Conservation (phyloP, 1,140 invertebrate genomes). For the Parasteatoda tepidariorum region DNA sequence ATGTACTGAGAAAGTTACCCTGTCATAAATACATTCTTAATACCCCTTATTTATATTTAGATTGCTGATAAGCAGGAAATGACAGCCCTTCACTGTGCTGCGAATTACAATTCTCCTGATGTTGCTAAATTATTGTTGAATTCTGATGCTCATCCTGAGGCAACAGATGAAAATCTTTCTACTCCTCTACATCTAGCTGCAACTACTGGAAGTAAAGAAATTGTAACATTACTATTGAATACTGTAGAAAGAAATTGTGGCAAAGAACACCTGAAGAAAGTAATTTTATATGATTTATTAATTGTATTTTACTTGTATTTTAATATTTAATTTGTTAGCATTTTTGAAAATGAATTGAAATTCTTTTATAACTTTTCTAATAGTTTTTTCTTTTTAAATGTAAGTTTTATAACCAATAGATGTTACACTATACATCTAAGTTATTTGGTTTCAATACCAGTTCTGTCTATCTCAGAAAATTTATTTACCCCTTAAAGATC, state of each 20-base stretch:
- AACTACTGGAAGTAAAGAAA: slow-evolving; percentile 67
- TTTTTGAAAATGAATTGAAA: neutral
- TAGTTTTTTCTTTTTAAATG: neutral
- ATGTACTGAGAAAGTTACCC: too few species aligned
- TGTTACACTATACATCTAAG: too few species aligned
- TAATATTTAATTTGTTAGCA: neutral
- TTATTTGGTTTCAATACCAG: too few species aligned
- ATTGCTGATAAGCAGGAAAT: slow-evolving; percentile 71
- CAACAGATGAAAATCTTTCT: slow-evolving; percentile 68
- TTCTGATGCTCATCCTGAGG: slow-evolving; percentile 75
- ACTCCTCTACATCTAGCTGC: slow-evolving; percentile 70
- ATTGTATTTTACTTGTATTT: neutral
- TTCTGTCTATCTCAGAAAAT: too few species aligned
- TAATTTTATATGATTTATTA: neutral
- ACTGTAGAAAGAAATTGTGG: slow-evolving; percentile 65
- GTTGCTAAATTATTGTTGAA: slow-evolving; percentile 79
- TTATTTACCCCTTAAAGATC: too few species aligned
- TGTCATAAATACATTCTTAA: neutral
- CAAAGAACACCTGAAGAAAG: slow-evolving; percentile 66
- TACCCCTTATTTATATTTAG: slow-evolving; percentile 63
- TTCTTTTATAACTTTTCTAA: neutral
- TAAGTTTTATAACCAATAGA: too few species aligned
- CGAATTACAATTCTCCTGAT: slow-evolving; percentile 80
- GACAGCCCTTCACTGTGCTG: slow-evolving; percentile 82
- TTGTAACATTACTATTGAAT: slow-evolving; percentile 67